phyloP scores from a whole-genome alignment of 2,113 vertebrate genomes.

The Vidua macroura region DNA sequence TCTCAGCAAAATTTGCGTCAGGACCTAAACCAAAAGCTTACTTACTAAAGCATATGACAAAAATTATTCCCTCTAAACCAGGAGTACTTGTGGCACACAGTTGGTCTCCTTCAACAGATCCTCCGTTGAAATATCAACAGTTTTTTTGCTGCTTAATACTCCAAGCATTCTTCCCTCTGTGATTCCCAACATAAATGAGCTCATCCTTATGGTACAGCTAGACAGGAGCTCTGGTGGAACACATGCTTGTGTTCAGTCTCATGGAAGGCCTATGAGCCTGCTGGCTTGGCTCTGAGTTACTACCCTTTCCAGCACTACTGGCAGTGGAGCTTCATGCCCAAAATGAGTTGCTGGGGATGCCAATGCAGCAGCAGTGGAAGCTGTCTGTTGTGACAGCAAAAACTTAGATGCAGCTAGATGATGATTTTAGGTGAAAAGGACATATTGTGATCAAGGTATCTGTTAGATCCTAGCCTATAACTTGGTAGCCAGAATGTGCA shows the following conservation, averaged over 20 bases:
- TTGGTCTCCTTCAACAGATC: not conserved
- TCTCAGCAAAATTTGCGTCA: not conserved
- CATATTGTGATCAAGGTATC: not conserved
- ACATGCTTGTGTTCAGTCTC: not conserved
- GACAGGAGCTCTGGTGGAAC: not conserved
- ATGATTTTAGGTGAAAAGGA: not conserved
- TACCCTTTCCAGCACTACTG: not conserved
- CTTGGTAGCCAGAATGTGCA: not conserved
- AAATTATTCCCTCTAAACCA: not conserved
- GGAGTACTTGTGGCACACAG: not conserved
- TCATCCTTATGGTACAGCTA: not conserved
- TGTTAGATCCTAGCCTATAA: not conserved
- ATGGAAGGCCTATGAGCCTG: not conserved
- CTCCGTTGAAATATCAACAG: not conserved
- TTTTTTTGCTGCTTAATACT: not conserved
- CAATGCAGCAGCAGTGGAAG: not conserved
- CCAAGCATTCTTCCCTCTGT: not conserved
- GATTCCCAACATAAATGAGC: not conserved
- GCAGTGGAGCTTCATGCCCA: accelerated
- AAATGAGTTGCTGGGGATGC: not conserved
- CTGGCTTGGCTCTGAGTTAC: not conserved
- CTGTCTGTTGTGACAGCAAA: not conserved
- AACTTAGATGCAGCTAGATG: not conserved
- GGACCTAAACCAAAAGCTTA: not conserved
- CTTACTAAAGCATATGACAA: not conserved